phyloP scores from a whole-genome alignment of 2,888 invertebrate species.

The Perithous albicinctus region DNA sequence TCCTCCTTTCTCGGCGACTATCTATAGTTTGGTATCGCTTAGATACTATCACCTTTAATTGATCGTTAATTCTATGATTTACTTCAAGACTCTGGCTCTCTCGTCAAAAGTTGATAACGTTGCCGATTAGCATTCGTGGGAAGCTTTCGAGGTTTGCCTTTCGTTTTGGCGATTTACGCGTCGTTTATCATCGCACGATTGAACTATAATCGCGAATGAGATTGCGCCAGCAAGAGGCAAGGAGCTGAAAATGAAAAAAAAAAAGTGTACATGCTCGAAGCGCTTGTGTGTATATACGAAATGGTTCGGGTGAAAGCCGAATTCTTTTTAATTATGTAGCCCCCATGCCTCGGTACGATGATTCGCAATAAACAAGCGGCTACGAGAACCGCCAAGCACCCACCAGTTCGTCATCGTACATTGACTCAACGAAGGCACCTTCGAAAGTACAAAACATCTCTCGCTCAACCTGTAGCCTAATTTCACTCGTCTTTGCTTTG shows the following conservation, averaged over 20 bases:
- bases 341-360: slow-evolving; percentile 60
- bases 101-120: neutral
- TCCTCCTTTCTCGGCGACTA: neutral
- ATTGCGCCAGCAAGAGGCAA: slow-evolving; percentile 31
- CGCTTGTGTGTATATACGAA: neutral
- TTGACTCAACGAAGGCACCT: slow-evolving; percentile 56
- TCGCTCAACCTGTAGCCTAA: slow-evolving; percentile 62
- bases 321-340: slow-evolving; percentile 66
- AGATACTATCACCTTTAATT: slow-evolving; percentile 11
- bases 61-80: slow-evolving; percentile 40
- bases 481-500: slow-evolving; percentile 57
- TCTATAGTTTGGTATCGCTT: neutral
- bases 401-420: slow-evolving; percentile 65
- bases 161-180: neutral
- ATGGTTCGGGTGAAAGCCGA: slow-evolving; percentile 66
- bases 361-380: slow-evolving; percentile 64
- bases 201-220: slow-evolving; percentile 7
- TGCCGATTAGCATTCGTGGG: slow-evolving; percentile 12
- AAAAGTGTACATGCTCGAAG: too few relatives aligned
- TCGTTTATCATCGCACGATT: slow-evolving; percentile 34
- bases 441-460: slow-evolving; percentile 70
- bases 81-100: neutral
- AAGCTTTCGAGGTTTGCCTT: neutral
- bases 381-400: slow-evolving; percentile 32
- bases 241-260: neutral